phyloP scores from a whole-genome alignment of 2,888 invertebrate species.

The Meloe dianella region DNA sequence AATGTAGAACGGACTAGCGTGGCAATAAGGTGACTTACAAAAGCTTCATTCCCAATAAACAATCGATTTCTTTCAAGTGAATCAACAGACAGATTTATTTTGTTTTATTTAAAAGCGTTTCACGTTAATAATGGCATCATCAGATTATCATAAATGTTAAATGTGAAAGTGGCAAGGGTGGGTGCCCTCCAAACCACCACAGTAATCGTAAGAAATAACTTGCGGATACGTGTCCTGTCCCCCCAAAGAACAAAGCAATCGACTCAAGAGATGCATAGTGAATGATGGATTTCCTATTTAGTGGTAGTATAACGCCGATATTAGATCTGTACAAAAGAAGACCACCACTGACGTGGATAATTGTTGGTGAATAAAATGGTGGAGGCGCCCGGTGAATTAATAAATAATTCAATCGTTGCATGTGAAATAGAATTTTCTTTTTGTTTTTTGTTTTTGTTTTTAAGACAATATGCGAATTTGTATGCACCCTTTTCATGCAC shows the following conservation, averaged over 20 bases:
- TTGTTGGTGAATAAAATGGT: background rate
- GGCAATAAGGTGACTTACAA: background rate
- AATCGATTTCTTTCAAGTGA: background rate
- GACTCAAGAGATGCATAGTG: background rate
- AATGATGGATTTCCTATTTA: background rate
- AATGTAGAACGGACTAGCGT: background rate
- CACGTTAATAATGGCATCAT: conserved; percentile 36
- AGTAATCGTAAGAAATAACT: background rate
- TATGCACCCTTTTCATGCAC: conserved; percentile 5
- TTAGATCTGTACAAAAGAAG: background rate
- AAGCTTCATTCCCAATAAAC: background rate
- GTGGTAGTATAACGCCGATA: background rate
- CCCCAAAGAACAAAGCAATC: background rate
- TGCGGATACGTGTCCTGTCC: background rate
- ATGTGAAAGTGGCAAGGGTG: conserved; percentile 22
- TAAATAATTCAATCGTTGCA: background rate
- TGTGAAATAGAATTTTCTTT: background rate
- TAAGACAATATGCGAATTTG: background rate
- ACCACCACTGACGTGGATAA: too few species aligned
- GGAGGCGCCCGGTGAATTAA: background rate
- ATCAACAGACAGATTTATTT: background rate
- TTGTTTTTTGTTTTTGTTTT: too few species aligned
- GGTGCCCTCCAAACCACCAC: background rate
- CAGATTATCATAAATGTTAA: conserved; percentile 40
- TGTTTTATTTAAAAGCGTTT: conserved; percentile 19